Evolutionary conservation across 2,888 invertebrate genomes (phyloP).

Genomic region (Dryobotodes eremita): DNA sequence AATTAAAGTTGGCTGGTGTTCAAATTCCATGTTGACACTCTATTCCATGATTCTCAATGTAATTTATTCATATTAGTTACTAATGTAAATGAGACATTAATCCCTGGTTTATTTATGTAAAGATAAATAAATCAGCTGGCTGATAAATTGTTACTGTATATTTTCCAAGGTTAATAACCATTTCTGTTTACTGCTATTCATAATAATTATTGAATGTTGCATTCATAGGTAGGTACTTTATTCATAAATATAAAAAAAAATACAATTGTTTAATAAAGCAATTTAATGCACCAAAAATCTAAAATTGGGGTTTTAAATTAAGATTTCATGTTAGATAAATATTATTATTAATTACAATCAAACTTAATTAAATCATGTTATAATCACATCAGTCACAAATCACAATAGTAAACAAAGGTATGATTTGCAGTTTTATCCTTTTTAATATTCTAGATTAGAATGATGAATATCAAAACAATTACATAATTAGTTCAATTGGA

Average conservation of each 20-base stretch:
- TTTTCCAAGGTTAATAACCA: constrained; percentile 22
- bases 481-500: constrained; percentile 82
- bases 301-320: neutral
- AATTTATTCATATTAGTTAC: constrained; percentile 29
- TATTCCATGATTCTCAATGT: constrained; percentile 9
- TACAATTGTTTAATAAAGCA: neutral
- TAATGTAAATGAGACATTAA: constrained; percentile 37
- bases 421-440: constrained; percentile 35
- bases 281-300: neutral
- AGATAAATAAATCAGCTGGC: constrained; percentile 39
- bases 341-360: neutral
- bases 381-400: constrained; percentile 10
- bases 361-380: neutral
- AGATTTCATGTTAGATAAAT: neutral
- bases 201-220: neutral
- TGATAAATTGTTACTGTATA: constrained; percentile 11
- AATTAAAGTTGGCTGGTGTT: constrained; percentile 15
- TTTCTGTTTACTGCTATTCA: neutral
- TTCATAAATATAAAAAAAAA: neutral
- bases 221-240: neutral
- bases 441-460: constrained; percentile 45
- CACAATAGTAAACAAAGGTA: constrained; percentile 4
- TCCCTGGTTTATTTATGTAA: constrained; percentile 28
- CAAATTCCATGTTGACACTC: constrained; percentile 19
- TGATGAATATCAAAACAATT: constrained; percentile 75